Evolutionary conservation across 2,888 invertebrate genomes (phyloP).

Genomic region (Hirudinaria manillensis): DNA sequence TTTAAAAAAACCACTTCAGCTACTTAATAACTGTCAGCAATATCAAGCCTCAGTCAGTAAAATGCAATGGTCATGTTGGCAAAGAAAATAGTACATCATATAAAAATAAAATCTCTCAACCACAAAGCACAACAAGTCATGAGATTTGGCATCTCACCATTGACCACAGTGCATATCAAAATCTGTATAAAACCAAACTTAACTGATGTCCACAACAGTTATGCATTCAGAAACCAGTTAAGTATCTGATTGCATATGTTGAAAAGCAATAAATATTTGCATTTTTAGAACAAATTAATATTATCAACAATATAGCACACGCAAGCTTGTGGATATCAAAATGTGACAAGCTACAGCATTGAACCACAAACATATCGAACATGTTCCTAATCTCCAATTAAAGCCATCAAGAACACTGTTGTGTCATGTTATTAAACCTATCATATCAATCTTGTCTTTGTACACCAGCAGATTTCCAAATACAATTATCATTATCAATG

Average conservation of each 20-base stretch:
- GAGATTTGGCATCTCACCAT: too few species aligned
- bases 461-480: conserved; percentile 15
- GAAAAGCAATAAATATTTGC: too few species aligned
- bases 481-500: conserved; percentile 8
- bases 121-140: background rate
- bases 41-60: conserved; percentile 15
- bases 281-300: too few species aligned
- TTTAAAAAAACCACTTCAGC: background rate
- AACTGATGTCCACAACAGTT: too few species aligned
- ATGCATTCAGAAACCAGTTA: too few species aligned
- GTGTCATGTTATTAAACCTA: conserved; percentile 1
- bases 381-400: conserved; percentile 1
- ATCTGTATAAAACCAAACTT: too few species aligned
- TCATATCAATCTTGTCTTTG: background rate
- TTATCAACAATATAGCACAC: background rate
- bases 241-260: too few species aligned
- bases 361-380: background rate
- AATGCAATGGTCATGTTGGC: conserved; percentile 8
- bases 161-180: too few species aligned
- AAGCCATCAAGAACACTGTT: conserved; percentile 4
- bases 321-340: background rate
- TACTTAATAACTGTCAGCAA: conserved; percentile 10
- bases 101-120: conserved; percentile 10
- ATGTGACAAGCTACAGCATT: background rate
- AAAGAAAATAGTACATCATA: background rate